These are phyloP conservation scores for Podargus strigoides DNA, from an alignment of 2,797 vertebrate species.

Conservation along the genomic window DNA sequence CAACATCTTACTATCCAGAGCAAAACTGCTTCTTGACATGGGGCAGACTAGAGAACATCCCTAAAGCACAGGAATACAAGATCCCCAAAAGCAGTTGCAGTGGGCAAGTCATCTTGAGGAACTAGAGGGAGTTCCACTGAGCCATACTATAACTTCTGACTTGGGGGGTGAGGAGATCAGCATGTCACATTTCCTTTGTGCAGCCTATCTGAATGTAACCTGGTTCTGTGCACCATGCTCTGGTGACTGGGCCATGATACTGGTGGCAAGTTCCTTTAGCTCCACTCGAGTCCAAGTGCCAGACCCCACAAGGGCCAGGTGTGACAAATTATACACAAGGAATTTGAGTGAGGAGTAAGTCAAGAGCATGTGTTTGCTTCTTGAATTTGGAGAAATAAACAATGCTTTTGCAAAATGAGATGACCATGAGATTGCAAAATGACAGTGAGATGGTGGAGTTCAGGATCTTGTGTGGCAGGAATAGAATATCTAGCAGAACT, in stretches of 20 bases:
- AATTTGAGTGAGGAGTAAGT: not conserved
- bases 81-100: not conserved
- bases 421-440: no score
- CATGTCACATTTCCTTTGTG: not conserved
- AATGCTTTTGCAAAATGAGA: not conserved
- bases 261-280: not conserved
- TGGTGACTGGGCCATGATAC: not conserved
- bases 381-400: not conserved
- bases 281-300: not conserved
- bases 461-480: no score
- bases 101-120: not conserved
- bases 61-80: not conserved
- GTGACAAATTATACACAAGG: not conserved
- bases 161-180: not conserved
- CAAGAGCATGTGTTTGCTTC: not conserved
- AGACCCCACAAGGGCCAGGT: not conserved
- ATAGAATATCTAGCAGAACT: no score
- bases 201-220: not conserved
- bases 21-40: not conserved
- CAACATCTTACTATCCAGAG: not conserved
- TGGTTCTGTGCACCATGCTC: not conserved
- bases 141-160: not conserved
- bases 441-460: no score
- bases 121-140: not conserved
- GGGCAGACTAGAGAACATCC: not conserved